Evolutionary conservation across 1,140 invertebrate species (phyloP), one percentile per base, ranked within the genome.

Genomic region (Dreissena rostriformis): DNA sequence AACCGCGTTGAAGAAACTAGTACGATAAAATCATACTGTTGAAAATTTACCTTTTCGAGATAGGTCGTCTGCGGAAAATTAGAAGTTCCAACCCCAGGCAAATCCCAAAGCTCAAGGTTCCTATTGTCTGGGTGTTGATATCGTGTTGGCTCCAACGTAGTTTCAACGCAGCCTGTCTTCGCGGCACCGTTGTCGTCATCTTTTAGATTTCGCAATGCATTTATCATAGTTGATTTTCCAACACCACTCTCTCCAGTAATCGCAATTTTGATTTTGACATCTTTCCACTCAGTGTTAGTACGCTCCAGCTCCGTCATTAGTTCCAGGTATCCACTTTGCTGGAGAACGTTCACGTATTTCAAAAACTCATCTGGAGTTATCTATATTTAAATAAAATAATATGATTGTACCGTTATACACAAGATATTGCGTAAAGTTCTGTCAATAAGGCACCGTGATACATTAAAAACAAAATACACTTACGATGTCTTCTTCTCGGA

Each of bases 191-290:
- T 15, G 57, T 57, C 22, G 10, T 26, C 24, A n/a, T 51, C 15
- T 53, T 57, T 74, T 26, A 74, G 19, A 29, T 29, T 57, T 57
- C 72, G 29, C 1, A 74, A 49, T 1, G 72, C 72, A 74, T 74
- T 74, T 55, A 74, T 74, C 51, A 74, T 11, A 19, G 51, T 74
- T 39, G 72, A 74, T 57, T 74, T 74, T 11, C 72, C 72, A n/a
- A n/a, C 15, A 53, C 72, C 72, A 39, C 51, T 22, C 14, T 29
- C 26, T 26, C 72, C 72, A 53, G 53, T 57, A 0, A 74, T 49
- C 0, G 72, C 72, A 74, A 74, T 53, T 19, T 74, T 74, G 15
- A 74, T n/a, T 15, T 74, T 26, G 8, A 29, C 17, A 15, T 71
- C 22, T 14, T 71, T 26, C 68, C 68, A 71, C 39, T 39, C 39